Base-by-base conservation (phyloP, 2,888 invertebrate species). In the Drosophila ezoana region DNA sequence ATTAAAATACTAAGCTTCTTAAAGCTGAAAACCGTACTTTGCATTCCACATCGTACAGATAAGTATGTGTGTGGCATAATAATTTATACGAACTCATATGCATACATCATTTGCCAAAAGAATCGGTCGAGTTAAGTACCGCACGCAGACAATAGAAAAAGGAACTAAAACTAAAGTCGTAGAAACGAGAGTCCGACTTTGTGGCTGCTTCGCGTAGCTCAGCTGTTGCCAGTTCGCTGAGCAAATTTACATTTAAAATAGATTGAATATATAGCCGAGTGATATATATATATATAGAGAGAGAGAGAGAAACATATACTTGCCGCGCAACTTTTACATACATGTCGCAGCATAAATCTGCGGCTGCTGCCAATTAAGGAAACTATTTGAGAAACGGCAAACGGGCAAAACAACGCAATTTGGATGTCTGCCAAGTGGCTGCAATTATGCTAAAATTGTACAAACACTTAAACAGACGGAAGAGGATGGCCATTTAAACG, bases 401-500 rank as follows among this genome's bases (percentile, higher is more conserved):
- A 41, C 59, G 49, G 45, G 37, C 35, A 71, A 83, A 81, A 85
- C 82, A 81, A 69, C 66, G 71, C 69, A 54, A 81, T 87, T 81
- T 81, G 81, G 88, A 52, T 59, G 38, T n/a, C 28, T 57, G 81
- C 81, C 81, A 81, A 84, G 69, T 66, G 52, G 33, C 61, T 59
- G 61, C 72, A 80, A 83, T 86, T 80, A 86, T 64, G 77, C 32
- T 49, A 44, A 65, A 58, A 35, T 72, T 64, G 23, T 11, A 45
- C 33, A 64, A 33, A 13, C 43, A 11, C 37, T 60, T n/a, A 14
- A 65, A 38, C 38, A 37, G n/a, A 14, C 28, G 37, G 40, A 13
- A 5, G 28, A 9, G 32, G 18, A 20, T 13, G 32, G 18, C 16
- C n/a, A 16, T n/a, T 44, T 33, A 53, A 61, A 23, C 11, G 65